Conservation (phyloP, 2,797 vertebrate genomes). For the Chloroceryle inda region DNA sequence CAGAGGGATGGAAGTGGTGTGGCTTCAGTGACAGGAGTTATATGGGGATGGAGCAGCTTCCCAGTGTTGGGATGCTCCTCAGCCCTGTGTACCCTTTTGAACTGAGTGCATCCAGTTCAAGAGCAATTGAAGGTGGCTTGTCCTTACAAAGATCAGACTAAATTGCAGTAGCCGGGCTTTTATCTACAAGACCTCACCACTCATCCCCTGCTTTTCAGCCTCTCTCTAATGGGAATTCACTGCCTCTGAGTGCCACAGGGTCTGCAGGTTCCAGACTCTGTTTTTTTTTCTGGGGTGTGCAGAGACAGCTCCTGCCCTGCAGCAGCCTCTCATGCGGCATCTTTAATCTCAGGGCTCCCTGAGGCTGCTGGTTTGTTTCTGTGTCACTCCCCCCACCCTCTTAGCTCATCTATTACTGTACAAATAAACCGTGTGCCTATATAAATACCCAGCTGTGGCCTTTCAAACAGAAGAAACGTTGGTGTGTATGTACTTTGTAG, state of each 20-base stretch:
- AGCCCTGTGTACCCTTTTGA: neutral
- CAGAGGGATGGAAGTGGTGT: accelerated
- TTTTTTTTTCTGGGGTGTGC: neutral
- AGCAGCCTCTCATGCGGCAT: accelerated
- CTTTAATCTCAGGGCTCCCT: neutral
- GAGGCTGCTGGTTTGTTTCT: neutral
- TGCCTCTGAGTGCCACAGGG: accelerated
- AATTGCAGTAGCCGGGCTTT: neutral
- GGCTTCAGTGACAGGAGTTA: neutral
- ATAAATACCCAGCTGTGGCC: neutral
- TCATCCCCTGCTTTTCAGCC: neutral
- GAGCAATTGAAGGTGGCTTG: neutral
- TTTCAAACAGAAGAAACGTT: conserved; percentile 6
- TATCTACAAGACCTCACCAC: neutral
- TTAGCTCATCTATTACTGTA: neutral
- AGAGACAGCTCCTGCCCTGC: neutral
- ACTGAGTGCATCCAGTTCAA: neutral
- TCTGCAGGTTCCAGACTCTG: accelerated
- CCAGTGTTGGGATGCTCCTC: neutral
- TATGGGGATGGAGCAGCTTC: neutral
- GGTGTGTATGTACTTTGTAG: neutral
- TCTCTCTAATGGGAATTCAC: neutral
- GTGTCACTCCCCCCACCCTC: neutral
- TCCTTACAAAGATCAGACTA: neutral
- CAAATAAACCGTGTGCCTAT: conserved; percentile 1